Base-by-base conservation (phyloP, 2,888 invertebrate species). In the Meteorus cinctellus region DNA sequence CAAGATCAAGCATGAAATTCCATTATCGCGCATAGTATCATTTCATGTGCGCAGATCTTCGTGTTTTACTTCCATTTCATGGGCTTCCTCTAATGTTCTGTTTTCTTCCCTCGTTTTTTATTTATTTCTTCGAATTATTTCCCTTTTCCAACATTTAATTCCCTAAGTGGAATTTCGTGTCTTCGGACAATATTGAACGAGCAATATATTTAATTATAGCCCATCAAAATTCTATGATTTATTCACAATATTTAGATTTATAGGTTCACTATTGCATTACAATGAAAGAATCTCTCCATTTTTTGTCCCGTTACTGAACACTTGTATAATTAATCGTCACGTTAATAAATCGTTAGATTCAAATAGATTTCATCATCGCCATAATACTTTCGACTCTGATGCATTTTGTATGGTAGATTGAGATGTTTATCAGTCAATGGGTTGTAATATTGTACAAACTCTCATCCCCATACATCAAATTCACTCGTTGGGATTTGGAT, bases 51-150 rank as follows among this genome's bases (percentile, higher is more conserved):
- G 41, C 8, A 19, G 31, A 68, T 63, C 62, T 62, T 69, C 74
- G 69, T 74, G 74, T 51, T 74, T 48, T 68, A 74, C 69, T 62
- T 69, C 68, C 60, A 74, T 74, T 74, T 27, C 34, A 60, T 59
- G 51, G 29, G 51, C 60, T 45, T 16, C 24, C 16, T 45, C 29
- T 63, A 63, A 60, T 68, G 29, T 59, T 19, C 29, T n/a, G 12
- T 70, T 74, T 68, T 59, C 1, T 59, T 41, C 19, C 2, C 24
- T 66, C 12, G 10, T 24, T 48, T 48, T 2, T 41, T 68, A 45
- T 45, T 5, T 55, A 5, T 55, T 60, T 45, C 55, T 27, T 29
- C 45, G 24, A 51, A 74, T 63, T 48, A 65, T 75, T 41, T 34
- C 66, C 19, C 36, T 62, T 75, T 75, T 75, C 27, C 41, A 51